Evolutionary conservation across 2,113 vertebrate species (phyloP), one percentile per base, ranked within the genome.

Genomic region (Cavia porcellus): DNA sequence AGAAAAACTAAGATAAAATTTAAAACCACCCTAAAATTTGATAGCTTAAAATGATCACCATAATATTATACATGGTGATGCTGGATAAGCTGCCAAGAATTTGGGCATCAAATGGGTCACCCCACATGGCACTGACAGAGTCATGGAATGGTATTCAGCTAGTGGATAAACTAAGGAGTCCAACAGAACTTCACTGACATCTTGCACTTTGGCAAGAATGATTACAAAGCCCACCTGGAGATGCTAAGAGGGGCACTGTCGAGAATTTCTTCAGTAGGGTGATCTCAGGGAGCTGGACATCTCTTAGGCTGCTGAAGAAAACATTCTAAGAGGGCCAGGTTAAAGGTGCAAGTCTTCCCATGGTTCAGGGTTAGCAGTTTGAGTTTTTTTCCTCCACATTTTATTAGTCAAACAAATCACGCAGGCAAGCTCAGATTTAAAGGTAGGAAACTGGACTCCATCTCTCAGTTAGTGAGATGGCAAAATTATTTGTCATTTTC

Each of bases 241-340:
- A 3, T 57, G 4, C 35, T 1, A 0, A 32, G 7, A 47, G 30
- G 57, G n/a, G 30, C 6, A 42, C 14, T 20, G 9, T 0, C 4
- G 30, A 66, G 2, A n/a, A 17, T 24, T 3, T 79, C 22, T 80
- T 47, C 50, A 66, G 19, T 9, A 5, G 0, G 11, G 32, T 4
- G 10, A 9, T 38, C 28, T 80, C 55, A 62, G 61, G 12, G 35
- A 66, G 9, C 7, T 45, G n/a, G 3, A 32, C 2, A 0, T 30
- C 30, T 72, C 42, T 1, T 3, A 38, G 79, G 32, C 2, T 85
- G 45, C 47, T 11, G 47, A 38, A 74, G 55, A 47, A 93, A 74
- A 9, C 24, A 57, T 75, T 62, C 47, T 20, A 55, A 50, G 35
- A 92, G 77, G 47, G 28, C 35, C 19, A 30, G 59, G 11, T 50